Evolutionary conservation across 2,888 invertebrate species (phyloP), one percentile per base, ranked within the genome.

Genomic region (Sphinx pinastri): DNA sequence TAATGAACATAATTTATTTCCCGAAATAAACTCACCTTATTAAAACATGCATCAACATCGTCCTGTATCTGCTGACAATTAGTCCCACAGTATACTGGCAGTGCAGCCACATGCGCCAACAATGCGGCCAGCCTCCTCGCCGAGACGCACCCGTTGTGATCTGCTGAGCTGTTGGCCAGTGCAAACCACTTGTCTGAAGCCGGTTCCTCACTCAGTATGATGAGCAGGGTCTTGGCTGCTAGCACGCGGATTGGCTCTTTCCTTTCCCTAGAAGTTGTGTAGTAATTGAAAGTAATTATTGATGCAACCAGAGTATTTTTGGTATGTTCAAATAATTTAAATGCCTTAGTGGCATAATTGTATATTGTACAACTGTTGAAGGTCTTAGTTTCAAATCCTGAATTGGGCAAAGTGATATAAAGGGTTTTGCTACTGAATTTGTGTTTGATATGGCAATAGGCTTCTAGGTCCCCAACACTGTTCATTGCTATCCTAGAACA

Each of bases 121-220:
- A 97, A 86, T 0, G 94, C 92, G 5, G 95, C 94, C 68, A 97
- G 88, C 51, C 95, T 91, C 68, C 95, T 93, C 68, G 95, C 95
- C 0, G 96, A 96, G 63, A 97, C 95, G 76, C 96, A 97, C 54
- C 96, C 96, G 82, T 97, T 97, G 80, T 97, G 96, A 85, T 97
- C 97, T 1, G 96, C 95, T 79, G 96, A 94, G 78, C 96, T 95
- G 78, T 95, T 95, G 82, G 97, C 97, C 67, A 97, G 90, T 68
- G 96, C 97, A 72, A 94, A 93, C 92, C 95, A 94, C 76, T 95
- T 92, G 72, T 97, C 96, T 67, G 94, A 88, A 13, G 96, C 90
- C 25, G 95, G 94, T 59, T 96, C 96, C 76, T 95, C 95, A 78
- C 96, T 96, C 70, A 97, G 89, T 10, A 97, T 85, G 66, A 95